Conservation (phyloP, 2,888 invertebrate genomes). For the Standfussiana lucernea region DNA sequence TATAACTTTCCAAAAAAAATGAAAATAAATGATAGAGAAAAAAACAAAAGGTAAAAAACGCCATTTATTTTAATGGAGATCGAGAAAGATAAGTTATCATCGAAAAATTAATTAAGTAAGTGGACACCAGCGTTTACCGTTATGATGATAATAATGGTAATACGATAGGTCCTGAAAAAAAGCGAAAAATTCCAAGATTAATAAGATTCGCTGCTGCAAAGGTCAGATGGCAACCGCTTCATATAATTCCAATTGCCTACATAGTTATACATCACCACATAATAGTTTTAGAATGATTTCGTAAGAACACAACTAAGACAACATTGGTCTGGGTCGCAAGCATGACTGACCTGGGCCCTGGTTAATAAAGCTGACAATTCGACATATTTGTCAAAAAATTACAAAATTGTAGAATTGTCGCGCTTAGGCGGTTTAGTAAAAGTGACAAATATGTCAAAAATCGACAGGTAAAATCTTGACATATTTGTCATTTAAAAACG, state of each 20-base stretch:
- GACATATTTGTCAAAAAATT: no score
- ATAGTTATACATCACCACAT: not conserved
- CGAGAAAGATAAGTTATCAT: not conserved
- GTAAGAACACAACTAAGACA: no score
- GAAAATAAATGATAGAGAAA: not conserved
- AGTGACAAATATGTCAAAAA: no score
- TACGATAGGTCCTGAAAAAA: not conserved
- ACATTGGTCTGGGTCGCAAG: not conserved
- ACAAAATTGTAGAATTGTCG: no score
- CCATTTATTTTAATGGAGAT: no score
- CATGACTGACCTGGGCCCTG: not conserved
- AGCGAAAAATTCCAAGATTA: not conserved
- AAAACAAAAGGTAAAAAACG: not conserved
- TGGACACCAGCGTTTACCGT: not conserved
- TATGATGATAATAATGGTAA: not conserved
- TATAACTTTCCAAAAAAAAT: no score
- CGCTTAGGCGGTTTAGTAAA: no score
- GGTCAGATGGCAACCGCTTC: not conserved
- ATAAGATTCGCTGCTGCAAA: constrained; percentile 2
- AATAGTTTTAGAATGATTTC: not conserved
- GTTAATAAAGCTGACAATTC: no score
- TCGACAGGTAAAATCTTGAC: no score
- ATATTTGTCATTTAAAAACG: no score
- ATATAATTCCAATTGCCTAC: not conserved
- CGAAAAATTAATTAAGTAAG: constrained; percentile 7